These are phyloP conservation scores for Rutilus rutilus DNA, from an alignment of 2,113 vertebrate species.

Conservation along the genomic window DNA sequence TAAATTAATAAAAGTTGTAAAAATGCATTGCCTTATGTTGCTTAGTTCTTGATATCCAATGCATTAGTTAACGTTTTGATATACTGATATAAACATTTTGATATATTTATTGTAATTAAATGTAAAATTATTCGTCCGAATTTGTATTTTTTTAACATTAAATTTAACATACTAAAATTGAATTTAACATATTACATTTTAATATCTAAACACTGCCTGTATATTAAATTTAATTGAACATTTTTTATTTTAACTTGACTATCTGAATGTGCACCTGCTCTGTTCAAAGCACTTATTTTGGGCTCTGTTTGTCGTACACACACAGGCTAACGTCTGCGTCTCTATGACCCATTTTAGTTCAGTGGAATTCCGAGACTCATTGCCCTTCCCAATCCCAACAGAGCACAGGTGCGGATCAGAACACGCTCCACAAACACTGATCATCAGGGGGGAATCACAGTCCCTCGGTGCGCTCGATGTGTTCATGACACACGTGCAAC, in stretches of 20 bases:
- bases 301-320: not conserved
- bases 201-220: too few relatives aligned
- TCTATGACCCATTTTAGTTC: slow-evolving; percentile 20
- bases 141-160: not conserved
- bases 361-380: not conserved
- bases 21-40: not conserved
- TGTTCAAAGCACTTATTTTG: not conserved
- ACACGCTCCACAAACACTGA: slow-evolving; percentile 22
- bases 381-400: not conserved
- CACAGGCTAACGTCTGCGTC: not conserved
- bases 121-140: not conserved
- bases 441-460: not conserved
- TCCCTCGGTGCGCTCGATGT: not conserved
- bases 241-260: too few relatives aligned
- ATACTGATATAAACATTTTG: too few relatives aligned
- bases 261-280: not conserved
- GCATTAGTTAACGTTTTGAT: not conserved
- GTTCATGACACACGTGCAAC: not conserved
- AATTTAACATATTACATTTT: too few relatives aligned
- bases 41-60: not conserved
- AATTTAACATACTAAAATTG: too few relatives aligned
- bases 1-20: not conserved
- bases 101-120: not conserved
- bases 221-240: too few relatives aligned
- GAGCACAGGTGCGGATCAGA: slow-evolving; percentile 24